phyloP scores from a whole-genome alignment of 2,113 vertebrate species.

The Phalacrocorax pelagicus region DNA sequence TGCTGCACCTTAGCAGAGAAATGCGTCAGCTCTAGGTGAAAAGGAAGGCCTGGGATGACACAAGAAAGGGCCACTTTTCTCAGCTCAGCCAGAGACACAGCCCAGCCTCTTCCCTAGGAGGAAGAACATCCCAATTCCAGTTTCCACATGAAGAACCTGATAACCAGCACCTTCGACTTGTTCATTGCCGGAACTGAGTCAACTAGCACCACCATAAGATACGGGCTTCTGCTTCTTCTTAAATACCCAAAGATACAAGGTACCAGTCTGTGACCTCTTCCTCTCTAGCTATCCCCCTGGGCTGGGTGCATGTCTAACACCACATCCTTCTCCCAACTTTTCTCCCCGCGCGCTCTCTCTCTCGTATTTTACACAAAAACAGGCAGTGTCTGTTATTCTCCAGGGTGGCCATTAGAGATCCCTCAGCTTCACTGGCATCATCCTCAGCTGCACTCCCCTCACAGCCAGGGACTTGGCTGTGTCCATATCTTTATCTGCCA shows the following conservation, averaged over 20 bases:
- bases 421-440: not conserved
- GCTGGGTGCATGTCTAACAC: rapidly evolving
- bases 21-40: not conserved
- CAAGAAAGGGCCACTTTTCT: not conserved
- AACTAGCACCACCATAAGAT: not conserved
- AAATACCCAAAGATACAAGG: conserved; percentile 44
- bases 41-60: not conserved
- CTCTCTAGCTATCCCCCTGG: not conserved
- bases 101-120: conserved; percentile 12
- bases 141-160: conserved; percentile 31
- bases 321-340: not conserved
- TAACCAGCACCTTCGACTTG: not conserved
- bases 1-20: not conserved
- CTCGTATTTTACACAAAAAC: not conserved
- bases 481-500: not conserved
- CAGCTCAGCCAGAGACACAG: not conserved
- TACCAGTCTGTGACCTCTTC: not conserved
- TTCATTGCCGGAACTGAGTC: conserved; percentile 3
- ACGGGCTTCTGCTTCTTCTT: conserved; percentile 36
- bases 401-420: not conserved
- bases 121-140: not conserved
- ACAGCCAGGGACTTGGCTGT: not conserved
- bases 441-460: not conserved
- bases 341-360: not conserved
- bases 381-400: not conserved